These are phyloP conservation scores for Chloebia gouldiae DNA, from an alignment of 2,113 vertebrate genomes.

Conservation along the genomic window DNA sequence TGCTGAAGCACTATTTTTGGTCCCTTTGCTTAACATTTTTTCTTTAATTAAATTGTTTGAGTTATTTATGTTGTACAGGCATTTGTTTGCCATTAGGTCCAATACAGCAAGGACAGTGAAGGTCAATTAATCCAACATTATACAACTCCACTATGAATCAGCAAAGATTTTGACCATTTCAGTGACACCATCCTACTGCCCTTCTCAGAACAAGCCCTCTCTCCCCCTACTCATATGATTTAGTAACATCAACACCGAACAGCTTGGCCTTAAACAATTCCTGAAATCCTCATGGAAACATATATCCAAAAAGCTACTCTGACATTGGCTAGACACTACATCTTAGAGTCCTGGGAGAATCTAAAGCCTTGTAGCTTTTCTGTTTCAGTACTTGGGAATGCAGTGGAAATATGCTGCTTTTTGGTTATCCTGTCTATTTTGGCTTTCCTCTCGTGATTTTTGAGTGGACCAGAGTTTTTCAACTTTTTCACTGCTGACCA, in stretches of 20 bases:
- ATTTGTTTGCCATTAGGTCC: slow-evolving; percentile 28
- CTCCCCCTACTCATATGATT: background rate
- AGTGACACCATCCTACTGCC: background rate
- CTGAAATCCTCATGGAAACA: background rate
- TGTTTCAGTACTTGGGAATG: background rate
- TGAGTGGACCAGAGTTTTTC: background rate
- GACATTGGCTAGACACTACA: background rate
- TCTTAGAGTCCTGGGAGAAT: background rate
- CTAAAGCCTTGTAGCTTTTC: background rate
- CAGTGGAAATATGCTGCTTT: background rate
- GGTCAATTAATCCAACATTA: background rate
- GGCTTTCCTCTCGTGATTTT: background rate
- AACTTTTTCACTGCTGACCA: background rate
- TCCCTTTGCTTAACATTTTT: background rate
- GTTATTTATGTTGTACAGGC: slow-evolving; percentile 41
- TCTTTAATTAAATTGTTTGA: background rate
- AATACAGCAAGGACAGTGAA: background rate
- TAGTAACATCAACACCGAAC: background rate
- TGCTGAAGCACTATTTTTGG: background rate
- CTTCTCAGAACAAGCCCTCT: background rate
- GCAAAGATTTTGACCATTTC: background rate
- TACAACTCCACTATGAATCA: background rate
- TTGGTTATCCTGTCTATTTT: background rate
- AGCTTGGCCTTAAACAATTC: background rate
- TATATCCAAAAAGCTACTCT: background rate